Conservation (phyloP, 2,797 vertebrate species). For the Enteromius argenteus region DNA sequence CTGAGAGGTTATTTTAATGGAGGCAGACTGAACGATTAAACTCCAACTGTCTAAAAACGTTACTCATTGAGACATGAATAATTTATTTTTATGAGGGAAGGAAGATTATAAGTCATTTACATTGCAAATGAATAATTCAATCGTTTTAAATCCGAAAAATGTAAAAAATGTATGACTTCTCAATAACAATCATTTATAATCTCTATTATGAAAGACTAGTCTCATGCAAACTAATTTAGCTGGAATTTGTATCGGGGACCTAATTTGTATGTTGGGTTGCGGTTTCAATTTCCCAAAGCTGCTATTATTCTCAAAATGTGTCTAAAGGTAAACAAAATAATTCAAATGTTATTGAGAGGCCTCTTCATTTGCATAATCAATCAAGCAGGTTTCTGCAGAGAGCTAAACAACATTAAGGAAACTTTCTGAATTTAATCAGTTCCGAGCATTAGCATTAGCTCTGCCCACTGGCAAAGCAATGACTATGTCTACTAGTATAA, state of each 20-base stretch:
- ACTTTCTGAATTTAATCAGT: constrained; percentile 36
- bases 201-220: constrained; percentile 33
- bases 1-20: constrained; percentile 46
- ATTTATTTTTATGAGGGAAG: constrained; percentile 48
- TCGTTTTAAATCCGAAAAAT: constrained; percentile 38
- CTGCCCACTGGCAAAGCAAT: constrained; percentile 43
- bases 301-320: constrained; percentile 42
- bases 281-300: constrained; percentile 45
- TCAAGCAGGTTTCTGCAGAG: constrained; percentile 39
- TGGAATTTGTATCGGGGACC: constrained; percentile 23
- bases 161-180: constrained; percentile 45
- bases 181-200: constrained; percentile 53
- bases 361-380: constrained; percentile 45
- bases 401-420: constrained; percentile 35
- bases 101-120: constrained; percentile 60
- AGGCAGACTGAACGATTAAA: constrained; percentile 42
- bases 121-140: constrained; percentile 58
- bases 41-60: constrained; percentile 37
- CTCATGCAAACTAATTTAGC: constrained; percentile 39
- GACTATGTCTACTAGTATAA: constrained; percentile 16
- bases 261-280: constrained; percentile 19
- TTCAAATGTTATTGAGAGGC: constrained; percentile 42
- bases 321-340: constrained; percentile 46
- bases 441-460: constrained; percentile 32
- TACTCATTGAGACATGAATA: constrained; percentile 47